Base-by-base conservation (phyloP, 2,888 invertebrate genomes). In the Tromatobia lineatoria region DNA sequence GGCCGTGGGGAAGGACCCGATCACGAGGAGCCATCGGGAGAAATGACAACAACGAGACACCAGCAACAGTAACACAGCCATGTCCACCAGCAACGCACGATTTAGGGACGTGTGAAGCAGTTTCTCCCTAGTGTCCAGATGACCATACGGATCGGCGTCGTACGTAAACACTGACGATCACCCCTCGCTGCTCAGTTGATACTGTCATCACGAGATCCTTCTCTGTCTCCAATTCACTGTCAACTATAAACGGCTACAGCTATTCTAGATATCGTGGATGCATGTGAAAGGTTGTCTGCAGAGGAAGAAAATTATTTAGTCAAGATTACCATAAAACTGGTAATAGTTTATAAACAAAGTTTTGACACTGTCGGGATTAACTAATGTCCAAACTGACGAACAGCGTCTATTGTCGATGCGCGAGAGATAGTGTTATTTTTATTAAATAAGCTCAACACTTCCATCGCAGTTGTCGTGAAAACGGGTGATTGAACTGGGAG, bases 11-110 rank as follows among this genome's bases (percentile, higher is more conserved):
- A 18, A 34, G 20, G 38, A n/a, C 7, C 4, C 42, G 23, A 18
- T 25, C 25, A 75, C 70, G 83, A 77, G 67, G 87, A 87, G 87
- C 87, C 88, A 67, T 88, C 84, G 80, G 87, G 88, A 91, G 90
- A 90, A 91, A 91, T 88, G 90, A 91, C 91, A 90, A 90, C 89
- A 89, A 88, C 80, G 87, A 88, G 87, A 87, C 89, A 90, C 88
- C 88, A 89, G 87, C 87, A 89, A 87, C 90, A 85, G 87, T 87
- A 88, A 87, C 89, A 88, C 79, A 57, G 69, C 29, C 61, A 70
- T 71, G 47, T 77, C 54, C 20, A 18, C 11, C 74, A 47, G n/a
- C 50, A 54, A 34, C 18, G 45, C 38, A 11, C 25, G 57, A 59
- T 73, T 73, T 25, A 18, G 42, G 73, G 57, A 34, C 3, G 57